phyloP scores from a whole-genome alignment of 2,888 invertebrate genomes.

The Tanytarsus gracilentus region DNA sequence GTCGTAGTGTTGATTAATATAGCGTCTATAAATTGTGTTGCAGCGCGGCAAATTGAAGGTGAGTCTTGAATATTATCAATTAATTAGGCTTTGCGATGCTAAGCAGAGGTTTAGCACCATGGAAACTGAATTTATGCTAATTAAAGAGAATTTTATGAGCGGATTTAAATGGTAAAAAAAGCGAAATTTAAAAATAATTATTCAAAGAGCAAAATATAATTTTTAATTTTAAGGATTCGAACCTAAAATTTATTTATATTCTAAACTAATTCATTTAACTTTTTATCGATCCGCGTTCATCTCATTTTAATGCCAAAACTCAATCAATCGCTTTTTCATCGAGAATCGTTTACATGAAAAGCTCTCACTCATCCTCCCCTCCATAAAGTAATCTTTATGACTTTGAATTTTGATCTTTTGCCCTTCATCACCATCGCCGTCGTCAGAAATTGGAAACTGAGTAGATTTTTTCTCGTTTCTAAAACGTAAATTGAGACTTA shows the following conservation, averaged over 20 bases:
- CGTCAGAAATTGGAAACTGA: neutral
- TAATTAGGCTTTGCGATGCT: neutral
- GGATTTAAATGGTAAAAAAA: too few relatives aligned
- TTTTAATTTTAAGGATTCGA: too few relatives aligned
- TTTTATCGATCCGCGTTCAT: too few relatives aligned
- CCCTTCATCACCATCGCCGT: neutral
- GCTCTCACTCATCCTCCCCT: neutral
- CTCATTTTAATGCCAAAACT: too few relatives aligned
- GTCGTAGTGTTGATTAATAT: slow-evolving; percentile 23
- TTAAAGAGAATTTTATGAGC: too few relatives aligned
- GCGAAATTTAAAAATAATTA: too few relatives aligned
- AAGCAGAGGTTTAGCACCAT: too few relatives aligned
- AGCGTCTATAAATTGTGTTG: slow-evolving; percentile 25
- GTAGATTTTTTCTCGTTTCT: neutral
- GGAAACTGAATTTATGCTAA: too few relatives aligned
- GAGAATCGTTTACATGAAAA: neutral
- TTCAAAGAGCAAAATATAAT: too few relatives aligned
- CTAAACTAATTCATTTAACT: too few relatives aligned
- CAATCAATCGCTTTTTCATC: too few relatives aligned
- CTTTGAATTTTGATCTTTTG: slow-evolving; percentile 15
- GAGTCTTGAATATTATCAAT: slow-evolving; percentile 21
- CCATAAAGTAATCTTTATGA: slow-evolving; percentile 15
- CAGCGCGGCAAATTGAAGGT: slow-evolving; percentile 26
- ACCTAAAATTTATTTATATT: too few relatives aligned
- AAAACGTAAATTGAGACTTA: slow-evolving; percentile 23